Conservation (phyloP, 2,113 vertebrate species). For the Notarius quadriscutis region DNA sequence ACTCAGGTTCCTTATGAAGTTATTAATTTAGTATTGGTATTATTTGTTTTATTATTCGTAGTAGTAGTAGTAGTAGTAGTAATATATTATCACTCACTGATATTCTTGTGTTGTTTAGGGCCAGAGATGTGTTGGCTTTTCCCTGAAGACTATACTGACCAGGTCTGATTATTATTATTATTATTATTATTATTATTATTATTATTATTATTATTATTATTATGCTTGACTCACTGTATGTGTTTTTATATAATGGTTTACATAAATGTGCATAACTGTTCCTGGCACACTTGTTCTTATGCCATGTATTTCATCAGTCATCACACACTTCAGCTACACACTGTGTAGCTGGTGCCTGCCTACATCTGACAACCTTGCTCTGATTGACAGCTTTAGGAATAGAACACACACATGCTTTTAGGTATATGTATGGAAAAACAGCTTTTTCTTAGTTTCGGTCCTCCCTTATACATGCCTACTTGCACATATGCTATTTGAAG, state of each 20-base stretch:
- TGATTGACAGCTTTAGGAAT: background rate
- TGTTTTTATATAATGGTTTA: background rate
- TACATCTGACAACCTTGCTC: background rate
- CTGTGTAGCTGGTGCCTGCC: background rate
- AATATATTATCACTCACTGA: background rate
- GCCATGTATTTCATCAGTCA: background rate
- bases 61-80: background rate
- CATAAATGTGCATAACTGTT: background rate
- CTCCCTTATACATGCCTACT: background rate
- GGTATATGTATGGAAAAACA: background rate
- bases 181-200: background rate
- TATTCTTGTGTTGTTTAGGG: slow-evolving; percentile 34
- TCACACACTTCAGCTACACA: background rate
- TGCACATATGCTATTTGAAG: background rate
- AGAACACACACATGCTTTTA: background rate
- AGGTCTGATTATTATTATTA: slow-evolving; percentile 37
- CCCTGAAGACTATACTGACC: slow-evolving; percentile 45
- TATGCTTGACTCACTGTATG: slow-evolving; percentile 1
- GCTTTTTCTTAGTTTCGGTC: background rate
- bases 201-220: slow-evolving; percentile 2
- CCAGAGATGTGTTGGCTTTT: slow-evolving; percentile 43
- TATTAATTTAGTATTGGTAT: background rate
- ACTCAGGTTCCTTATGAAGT: too few relatives aligned
- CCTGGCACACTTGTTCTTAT: background rate
- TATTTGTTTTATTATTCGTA: background rate